phyloP scores from a whole-genome alignment of 2,113 vertebrate species.

The Zingel zingel region DNA sequence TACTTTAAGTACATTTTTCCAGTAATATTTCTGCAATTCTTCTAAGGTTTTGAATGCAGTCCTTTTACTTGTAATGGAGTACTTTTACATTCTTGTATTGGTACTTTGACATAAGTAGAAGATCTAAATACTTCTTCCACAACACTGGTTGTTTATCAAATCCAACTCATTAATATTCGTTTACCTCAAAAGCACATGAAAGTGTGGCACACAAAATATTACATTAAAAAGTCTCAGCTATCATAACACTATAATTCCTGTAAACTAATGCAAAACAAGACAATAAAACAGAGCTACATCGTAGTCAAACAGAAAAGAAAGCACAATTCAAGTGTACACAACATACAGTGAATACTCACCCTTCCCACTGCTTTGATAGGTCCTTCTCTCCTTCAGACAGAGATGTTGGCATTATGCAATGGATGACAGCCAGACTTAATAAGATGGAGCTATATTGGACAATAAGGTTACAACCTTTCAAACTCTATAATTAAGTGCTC shows the following conservation, averaged over 20 bases:
- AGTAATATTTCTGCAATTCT: neutral
- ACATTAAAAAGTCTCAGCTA: neutral
- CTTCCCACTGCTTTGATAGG: neutral
- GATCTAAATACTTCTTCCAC: neutral
- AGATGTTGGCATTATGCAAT: constrained; percentile 9
- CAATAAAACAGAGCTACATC: neutral
- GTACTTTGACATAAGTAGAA: neutral
- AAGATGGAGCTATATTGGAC: constrained; percentile 40
- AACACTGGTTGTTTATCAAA: neutral
- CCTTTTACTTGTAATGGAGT: neutral
- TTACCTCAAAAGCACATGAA: neutral
- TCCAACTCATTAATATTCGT: neutral
- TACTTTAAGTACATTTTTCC: neutral
- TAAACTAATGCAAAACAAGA: neutral
- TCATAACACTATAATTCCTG: neutral
- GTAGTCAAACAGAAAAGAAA: constrained; percentile 3
- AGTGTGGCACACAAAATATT: neutral
- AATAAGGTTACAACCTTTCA: constrained; percentile 50
- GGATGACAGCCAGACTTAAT: constrained; percentile 42
- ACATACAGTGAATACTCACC: neutral
- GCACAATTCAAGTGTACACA: neutral
- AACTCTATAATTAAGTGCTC: constrained; percentile 25
- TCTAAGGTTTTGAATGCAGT: neutral
- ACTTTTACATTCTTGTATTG: neutral
- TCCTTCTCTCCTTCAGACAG: constrained; percentile 12